These are phyloP conservation scores for Tetragnatha versicolor DNA, from an alignment of 1,140 invertebrate genomes.

Conservation along the genomic window DNA sequence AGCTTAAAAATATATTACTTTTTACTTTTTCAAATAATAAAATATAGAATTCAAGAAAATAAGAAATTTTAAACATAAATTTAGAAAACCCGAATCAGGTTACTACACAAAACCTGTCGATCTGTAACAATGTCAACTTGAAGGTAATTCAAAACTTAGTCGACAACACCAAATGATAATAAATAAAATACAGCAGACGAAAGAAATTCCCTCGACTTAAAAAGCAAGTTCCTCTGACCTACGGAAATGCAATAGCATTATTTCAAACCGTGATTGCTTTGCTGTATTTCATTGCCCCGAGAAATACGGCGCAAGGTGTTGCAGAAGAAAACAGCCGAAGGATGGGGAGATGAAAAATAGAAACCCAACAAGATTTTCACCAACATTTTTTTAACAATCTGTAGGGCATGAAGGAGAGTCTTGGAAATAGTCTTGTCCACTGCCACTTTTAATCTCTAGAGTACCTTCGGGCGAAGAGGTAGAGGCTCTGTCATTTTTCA, in stretches of 20 bases:
- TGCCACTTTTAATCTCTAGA: constrained; percentile 22
- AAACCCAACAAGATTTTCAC: background rate
- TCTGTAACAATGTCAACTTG: too few species aligned
- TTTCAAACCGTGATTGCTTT: constrained; percentile 21
- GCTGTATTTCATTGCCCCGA: constrained; percentile 23
- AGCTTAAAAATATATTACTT: too few species aligned
- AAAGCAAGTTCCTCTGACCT: too few species aligned
- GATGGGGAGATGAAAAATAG: constrained; percentile 10
- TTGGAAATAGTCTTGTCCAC: background rate
- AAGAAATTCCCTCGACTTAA: constrained; percentile 3
- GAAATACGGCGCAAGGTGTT: constrained; percentile 1
- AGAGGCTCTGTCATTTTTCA: constrained; percentile 13
- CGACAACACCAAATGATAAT: too few species aligned
- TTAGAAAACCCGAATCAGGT: too few species aligned
- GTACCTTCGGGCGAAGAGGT: background rate
- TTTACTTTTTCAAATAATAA: too few species aligned
- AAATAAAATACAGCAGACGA: too few species aligned
- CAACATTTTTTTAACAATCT: constrained; percentile 14
- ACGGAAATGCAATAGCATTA: constrained; percentile 30
- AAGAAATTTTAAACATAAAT: too few species aligned
- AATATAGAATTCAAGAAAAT: too few species aligned
- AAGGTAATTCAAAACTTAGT: too few species aligned
- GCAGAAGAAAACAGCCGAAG: background rate
- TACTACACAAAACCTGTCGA: too few species aligned
- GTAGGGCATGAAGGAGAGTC: background rate